phyloP scores from a whole-genome alignment of 2,797 vertebrate genomes.

The Pogoniulus pusillus region DNA sequence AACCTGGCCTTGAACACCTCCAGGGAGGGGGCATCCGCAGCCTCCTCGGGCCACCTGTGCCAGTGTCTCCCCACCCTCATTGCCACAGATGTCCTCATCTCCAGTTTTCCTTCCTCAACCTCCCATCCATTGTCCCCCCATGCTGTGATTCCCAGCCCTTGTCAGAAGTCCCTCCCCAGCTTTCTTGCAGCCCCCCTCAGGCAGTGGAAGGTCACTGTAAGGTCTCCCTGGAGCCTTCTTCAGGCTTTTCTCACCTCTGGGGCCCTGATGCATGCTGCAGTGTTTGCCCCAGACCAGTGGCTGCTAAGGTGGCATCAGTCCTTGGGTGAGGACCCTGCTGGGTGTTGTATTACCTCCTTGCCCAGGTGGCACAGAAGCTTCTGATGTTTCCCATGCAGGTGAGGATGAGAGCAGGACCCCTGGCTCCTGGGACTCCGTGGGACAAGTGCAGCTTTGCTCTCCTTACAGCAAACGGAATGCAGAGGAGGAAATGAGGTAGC shows the following conservation, averaged over 20 bases:
- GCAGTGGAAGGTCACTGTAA: too few species aligned
- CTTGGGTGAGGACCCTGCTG: not conserved
- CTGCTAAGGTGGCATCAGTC: not conserved
- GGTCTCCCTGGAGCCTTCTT: too few species aligned
- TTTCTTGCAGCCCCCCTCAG: too few species aligned
- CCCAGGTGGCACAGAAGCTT: not conserved
- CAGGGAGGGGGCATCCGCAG: too few species aligned
- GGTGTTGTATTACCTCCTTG: not conserved
- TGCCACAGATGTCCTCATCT: too few species aligned
- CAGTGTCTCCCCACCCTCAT: too few species aligned
- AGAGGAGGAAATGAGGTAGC: not conserved
- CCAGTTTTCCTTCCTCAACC: too few species aligned
- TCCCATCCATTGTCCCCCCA: too few species aligned
- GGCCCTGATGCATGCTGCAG: not conserved
- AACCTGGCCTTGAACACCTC: too few species aligned
- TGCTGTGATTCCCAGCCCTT: too few species aligned
- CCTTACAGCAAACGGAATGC: not conserved
- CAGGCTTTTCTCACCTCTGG: not conserved
- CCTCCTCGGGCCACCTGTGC: too few species aligned
- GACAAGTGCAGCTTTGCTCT: fast-evolving
- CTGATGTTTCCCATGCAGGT: not conserved
- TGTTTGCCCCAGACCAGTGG: not conserved
- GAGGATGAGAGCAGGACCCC: not conserved
- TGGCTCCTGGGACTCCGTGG: not conserved
- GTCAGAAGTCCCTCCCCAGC: too few species aligned